These are phyloP conservation scores for Albula glossodonta DNA, from an alignment of 2,113 vertebrate genomes.

Conservation along the genomic window DNA sequence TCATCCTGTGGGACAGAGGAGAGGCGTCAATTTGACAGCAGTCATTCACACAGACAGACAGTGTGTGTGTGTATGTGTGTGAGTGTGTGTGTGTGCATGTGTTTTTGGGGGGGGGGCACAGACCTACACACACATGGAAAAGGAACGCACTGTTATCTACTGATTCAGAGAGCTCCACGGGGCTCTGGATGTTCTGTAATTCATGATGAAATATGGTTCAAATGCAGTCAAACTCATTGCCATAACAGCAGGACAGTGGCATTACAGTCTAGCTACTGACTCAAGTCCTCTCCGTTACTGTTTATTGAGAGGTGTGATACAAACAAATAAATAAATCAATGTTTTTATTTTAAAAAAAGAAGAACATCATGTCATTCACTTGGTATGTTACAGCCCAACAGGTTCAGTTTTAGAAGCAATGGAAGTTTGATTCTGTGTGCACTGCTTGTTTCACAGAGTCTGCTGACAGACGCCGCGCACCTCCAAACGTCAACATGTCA, in stretches of 20 bases:
- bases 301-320: no score
- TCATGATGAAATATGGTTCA: conserved; percentile 9
- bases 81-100: neutral
- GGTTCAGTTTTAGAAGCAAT: no score
- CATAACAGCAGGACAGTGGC: neutral
- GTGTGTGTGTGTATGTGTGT: no score
- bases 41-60: neutral
- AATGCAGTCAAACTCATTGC: neutral
- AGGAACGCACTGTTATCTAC: neutral
- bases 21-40: conserved; percentile 8
- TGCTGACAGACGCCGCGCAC: no score
- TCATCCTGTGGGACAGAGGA: conserved; percentile 81
- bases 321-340: no score
- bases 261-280: neutral
- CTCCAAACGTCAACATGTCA: no score
- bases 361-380: neutral
- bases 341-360: neutral
- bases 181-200: neutral
- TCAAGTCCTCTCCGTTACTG: neutral
- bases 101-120: neutral
- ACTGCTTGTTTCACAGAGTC: no score
- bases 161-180: neutral
- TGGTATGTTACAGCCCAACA: neutral
- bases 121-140: neutral
- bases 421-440: no score